Base-by-base conservation (phyloP, 2,113 vertebrate genomes). In the Rhynchopsitta pachyrhyncha region DNA sequence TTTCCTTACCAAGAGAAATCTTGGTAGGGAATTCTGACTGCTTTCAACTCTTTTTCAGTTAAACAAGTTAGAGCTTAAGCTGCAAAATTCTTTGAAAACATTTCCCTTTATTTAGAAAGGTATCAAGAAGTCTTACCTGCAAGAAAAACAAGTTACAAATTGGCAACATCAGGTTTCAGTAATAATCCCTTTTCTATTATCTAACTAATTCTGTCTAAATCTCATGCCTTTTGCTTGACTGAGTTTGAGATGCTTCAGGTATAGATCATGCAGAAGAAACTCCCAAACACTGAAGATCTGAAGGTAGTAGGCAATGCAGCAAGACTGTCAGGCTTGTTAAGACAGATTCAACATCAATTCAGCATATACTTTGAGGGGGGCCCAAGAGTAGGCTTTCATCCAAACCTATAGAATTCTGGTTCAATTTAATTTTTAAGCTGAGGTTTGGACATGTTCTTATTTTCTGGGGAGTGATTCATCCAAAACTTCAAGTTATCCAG, bases 401-500 rank as follows among this genome's bases (percentile, higher is more conserved):
- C 96, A 96, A 95, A 71, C 57, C 92, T 92, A 93, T 84, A 92
- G 95, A 96, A 91, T 89, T 77, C 90, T 89, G 44, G 77, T 93
- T 92, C 90, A 88, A 82, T 93, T 84, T 92, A 80, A 92, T 10
- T 0, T 94, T 94, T 95, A 91, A 88, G 77, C 73, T 96, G 95
- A 93, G 95, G 95, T 95, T 96, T 96, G 92, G 91, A 92, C 92
- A 94, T 68, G 91, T 94, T 95, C 66, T 87, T 88, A 71, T 90
- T 84, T 96, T 95, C 79, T 17, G 1, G 77, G 44, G 88, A 97
- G 81, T 95, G 91, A 92, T 92, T 97, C 93, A 93, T 96, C 80
- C 88, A 93, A 93, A 93, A 91, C 83, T 91, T 93, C 68, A 92
- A 95, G 80, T 96, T 97, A 95, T 83, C 80, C 95, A 94, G 96